Evolutionary conservation across 2,888 invertebrate genomes (phyloP).

Genomic region (Thera britannica): DNA sequence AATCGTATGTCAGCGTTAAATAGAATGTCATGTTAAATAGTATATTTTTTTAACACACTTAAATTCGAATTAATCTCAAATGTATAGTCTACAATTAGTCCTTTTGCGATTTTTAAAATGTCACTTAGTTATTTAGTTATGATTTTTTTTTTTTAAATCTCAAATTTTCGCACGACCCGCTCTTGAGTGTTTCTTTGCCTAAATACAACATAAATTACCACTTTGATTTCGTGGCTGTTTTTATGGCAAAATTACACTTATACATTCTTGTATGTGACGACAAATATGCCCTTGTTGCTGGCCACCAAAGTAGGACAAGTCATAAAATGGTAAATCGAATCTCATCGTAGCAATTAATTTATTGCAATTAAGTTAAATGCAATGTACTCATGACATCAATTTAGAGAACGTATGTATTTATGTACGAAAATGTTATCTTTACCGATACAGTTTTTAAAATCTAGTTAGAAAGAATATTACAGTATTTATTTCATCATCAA

Average conservation of each 20-base stretch:
- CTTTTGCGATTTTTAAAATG: too few species aligned
- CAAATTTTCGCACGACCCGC: too few species aligned
- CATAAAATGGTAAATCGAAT: slow-evolving; percentile 37
- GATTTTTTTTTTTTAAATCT: too few species aligned
- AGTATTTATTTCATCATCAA: slow-evolving; percentile 1
- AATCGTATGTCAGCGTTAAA: too few species aligned
- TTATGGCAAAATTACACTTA: slow-evolving; percentile 4
- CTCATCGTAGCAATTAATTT: slow-evolving; percentile 31
- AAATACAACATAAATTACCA: not conserved
- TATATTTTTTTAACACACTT: too few species aligned
- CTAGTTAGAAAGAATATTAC: not conserved
- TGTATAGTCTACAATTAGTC: too few species aligned
- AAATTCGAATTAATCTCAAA: too few species aligned
- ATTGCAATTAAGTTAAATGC: slow-evolving; percentile 30
- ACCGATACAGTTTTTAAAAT: not conserved
- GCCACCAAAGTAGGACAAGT: slow-evolving; percentile 51
- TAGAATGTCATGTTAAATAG: too few species aligned
- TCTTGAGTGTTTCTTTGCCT: not conserved
- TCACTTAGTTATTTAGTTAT: too few species aligned
- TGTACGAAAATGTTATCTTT: slow-evolving; percentile 2
- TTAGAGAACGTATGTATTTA: slow-evolving; percentile 16
- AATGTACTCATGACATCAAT: slow-evolving; percentile 41
- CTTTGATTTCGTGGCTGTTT: not conserved
- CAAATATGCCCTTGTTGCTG: slow-evolving; percentile 50
- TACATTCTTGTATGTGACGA: slow-evolving; percentile 1